A percentile compares a stretch with the other conserved stretches of the same genome.
Evolutionary conservation across 1,140 invertebrate species (phyloP).

Genomic region (Cydia splendana): DNA sequence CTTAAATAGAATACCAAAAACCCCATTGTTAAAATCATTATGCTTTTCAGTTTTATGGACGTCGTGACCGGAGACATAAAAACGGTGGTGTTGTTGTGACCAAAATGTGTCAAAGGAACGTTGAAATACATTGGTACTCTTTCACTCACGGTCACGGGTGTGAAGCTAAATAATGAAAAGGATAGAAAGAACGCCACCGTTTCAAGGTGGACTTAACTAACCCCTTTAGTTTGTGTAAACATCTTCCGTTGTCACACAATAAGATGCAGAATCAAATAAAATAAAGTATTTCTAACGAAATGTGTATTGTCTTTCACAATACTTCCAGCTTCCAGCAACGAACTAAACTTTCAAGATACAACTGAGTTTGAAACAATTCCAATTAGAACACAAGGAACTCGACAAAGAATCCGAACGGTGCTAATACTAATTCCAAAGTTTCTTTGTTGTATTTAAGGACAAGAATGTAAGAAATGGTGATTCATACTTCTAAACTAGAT

Average conservation of each 20-base stretch:
- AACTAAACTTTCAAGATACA: neutral
- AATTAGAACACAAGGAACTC: neutral
- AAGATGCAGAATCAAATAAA: too few species aligned
- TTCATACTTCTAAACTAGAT: slow-evolving; percentile 7
- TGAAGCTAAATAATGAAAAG: neutral
- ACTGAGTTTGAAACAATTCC: neutral
- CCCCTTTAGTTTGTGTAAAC: too few species aligned
- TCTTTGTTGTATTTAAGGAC: neutral
- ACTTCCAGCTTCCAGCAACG: neutral
- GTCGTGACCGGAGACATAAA: neutral
- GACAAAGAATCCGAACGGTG: neutral
- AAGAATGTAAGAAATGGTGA: neutral
- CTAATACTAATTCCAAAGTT: neutral
- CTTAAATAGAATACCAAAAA: too few species aligned
- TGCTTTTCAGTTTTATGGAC: neutral
- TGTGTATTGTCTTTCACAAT: too few species aligned
- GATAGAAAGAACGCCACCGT: neutral
- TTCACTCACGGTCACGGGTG: too few species aligned
- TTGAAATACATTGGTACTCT: neutral
- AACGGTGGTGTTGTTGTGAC: neutral
- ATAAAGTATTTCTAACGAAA: too few species aligned
- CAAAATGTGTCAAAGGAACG: neutral
- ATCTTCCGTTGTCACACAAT: too few species aligned
- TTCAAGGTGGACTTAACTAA: too few species aligned
- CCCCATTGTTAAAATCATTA: too few species aligned